Conservation (phyloP, 2,888 invertebrate genomes). For the Chironomus tentans region DNA sequence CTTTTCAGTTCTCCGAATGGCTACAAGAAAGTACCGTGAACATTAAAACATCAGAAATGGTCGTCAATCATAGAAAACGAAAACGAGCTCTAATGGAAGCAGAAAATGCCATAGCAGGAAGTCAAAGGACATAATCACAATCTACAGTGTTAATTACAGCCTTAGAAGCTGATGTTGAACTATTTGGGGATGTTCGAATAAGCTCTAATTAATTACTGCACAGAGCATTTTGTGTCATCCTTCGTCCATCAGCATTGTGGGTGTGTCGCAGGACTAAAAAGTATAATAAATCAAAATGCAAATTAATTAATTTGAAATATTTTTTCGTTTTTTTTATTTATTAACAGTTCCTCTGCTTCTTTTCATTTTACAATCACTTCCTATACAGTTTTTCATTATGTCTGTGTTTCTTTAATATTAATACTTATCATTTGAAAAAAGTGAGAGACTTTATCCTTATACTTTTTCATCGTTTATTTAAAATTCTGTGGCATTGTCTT, state of each 20-base stretch:
- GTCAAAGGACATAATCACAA: neutral
- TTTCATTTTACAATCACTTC: neutral
- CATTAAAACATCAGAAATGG: conserved; percentile 37
- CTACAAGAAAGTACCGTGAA: conserved; percentile 37
- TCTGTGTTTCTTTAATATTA: neutral
- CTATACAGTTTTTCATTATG: neutral
- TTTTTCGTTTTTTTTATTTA: neutral
- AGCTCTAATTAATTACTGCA: too few species aligned
- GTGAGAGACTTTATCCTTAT: neutral
- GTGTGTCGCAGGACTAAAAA: too few species aligned
- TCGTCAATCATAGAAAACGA: conserved; percentile 35
- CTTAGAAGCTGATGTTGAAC: too few species aligned
- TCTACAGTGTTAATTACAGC: too few species aligned
- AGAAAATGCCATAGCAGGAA: conserved; percentile 8
- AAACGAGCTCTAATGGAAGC: conserved; percentile 33
- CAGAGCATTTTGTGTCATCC: too few species aligned
- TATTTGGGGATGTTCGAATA: too few species aligned
- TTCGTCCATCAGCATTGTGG: too few species aligned
- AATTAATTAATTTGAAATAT: too few species aligned
- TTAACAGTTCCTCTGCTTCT: neutral
- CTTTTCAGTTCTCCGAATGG: conserved; percentile 39
- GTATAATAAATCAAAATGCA: too few species aligned
- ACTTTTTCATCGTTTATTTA: neutral
- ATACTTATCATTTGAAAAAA: neutral
- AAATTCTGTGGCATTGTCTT: too few species aligned